A percentile compares a stretch with the other conserved stretches of the same genome.
Evolutionary conservation across 2,888 invertebrate species (phyloP).

Genomic region (Zhuqinia jingwanae): DNA sequence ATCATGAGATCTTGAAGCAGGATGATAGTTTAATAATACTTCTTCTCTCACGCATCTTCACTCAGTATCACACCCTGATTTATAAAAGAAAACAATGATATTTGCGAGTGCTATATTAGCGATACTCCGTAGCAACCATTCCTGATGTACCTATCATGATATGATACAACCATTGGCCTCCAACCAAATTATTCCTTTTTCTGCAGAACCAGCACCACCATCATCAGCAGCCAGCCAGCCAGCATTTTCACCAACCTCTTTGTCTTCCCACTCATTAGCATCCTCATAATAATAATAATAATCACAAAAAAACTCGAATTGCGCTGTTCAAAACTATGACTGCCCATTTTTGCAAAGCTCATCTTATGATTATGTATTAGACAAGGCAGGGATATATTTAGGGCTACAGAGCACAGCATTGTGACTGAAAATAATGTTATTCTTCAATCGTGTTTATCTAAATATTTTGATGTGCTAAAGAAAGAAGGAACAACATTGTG

Average conservation of each 20-base stretch:
- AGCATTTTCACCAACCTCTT: constrained; percentile 22
- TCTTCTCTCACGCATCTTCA: constrained; percentile 40
- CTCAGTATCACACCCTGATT: constrained; percentile 19
- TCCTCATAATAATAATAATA: constrained; percentile 16
- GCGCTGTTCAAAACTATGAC: background rate
- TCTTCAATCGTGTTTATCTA: too few relatives aligned
- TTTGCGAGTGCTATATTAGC: background rate
- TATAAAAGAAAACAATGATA: constrained; percentile 20
- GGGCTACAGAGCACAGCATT: too few relatives aligned
- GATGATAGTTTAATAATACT: constrained; percentile 56
- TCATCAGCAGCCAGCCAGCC: too few relatives aligned
- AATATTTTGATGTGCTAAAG: too few relatives aligned
- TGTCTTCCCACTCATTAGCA: constrained; percentile 27
- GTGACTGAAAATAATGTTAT: constrained; percentile 25
- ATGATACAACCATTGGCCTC: background rate
- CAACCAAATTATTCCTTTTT: constrained; percentile 52
- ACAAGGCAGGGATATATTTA: too few relatives aligned
- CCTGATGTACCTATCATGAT: too few relatives aligned
- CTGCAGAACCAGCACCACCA: too few relatives aligned
- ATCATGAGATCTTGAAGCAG: constrained; percentile 52
- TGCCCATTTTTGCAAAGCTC: too few relatives aligned
- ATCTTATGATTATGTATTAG: too few relatives aligned
- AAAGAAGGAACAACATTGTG: too few relatives aligned
- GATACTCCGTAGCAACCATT: background rate
- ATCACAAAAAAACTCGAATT: background rate